Percentiles rank a stretch among this genome's conserved stretches.
Evolutionary conservation across 2,888 invertebrate genomes (phyloP).

Genomic region (Drosophila prostipennis): DNA sequence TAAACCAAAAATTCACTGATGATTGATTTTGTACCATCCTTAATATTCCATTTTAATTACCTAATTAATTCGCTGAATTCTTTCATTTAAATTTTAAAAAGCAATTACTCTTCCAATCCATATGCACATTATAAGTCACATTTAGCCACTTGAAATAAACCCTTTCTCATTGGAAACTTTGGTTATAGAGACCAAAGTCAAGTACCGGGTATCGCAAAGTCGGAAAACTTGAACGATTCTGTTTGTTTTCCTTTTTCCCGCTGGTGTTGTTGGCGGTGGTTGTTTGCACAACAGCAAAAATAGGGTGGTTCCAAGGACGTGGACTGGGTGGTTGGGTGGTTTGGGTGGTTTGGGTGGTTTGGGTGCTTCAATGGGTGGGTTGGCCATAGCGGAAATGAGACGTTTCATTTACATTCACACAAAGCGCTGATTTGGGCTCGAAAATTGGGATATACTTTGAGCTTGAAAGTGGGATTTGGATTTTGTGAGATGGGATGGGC

Average conservation of each 20-base stretch:
- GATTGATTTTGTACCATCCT: too few species aligned
- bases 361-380: slow-evolving; percentile 20
- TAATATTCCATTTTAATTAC: neutral
- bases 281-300: slow-evolving; percentile 41
- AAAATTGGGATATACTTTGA: slow-evolving; percentile 44
- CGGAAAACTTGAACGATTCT: slow-evolving; percentile 3
- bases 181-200: neutral
- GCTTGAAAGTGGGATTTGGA: slow-evolving; percentile 32
- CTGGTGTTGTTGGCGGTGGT: slow-evolving; percentile 36
- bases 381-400: slow-evolving; percentile 79
- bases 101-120: neutral
- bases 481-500: neutral
- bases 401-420: slow-evolving; percentile 80
- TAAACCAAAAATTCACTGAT: too few species aligned
- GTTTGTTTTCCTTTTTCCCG: slow-evolving; percentile 8
- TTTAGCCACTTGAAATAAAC: neutral
- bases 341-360: slow-evolving; percentile 2
- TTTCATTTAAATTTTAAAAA: neutral
- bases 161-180: neutral
- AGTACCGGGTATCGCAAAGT: slow-evolving; percentile 13
- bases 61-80: neutral
- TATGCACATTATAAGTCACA: neutral
- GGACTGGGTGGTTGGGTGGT: slow-evolving; percentile 8
- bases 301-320: slow-evolving; percentile 19
- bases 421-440: slow-evolving; percentile 52